These are phyloP conservation scores for Takifugu rubripes DNA, from an alignment of 2,797 vertebrate genomes.

Conservation along the genomic window DNA sequence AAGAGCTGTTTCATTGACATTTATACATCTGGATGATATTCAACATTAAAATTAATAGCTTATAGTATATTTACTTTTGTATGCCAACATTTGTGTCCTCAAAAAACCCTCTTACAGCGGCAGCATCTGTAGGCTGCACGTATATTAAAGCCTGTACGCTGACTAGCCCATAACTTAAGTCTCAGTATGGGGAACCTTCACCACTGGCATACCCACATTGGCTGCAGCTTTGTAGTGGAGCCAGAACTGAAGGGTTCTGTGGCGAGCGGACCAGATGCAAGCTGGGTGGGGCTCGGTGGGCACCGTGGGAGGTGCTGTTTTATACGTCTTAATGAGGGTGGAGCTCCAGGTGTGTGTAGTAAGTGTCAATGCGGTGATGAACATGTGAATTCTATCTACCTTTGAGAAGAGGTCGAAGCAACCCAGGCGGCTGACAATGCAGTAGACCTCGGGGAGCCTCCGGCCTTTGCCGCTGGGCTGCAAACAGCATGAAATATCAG, in stretches of 20 bases:
- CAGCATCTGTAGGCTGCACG: not conserved
- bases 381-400: constrained; percentile 69
- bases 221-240: constrained; percentile 43
- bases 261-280: constrained; percentile 25
- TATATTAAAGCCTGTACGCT: constrained; percentile 22
- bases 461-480: constrained; percentile 91
- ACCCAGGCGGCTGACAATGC: constrained; percentile 95
- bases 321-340: constrained; percentile 4
- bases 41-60: constrained; percentile 11
- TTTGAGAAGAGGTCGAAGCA: constrained; percentile 99
- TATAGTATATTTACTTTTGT: constrained; percentile 3
- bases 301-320: constrained; percentile 16
- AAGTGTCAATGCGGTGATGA: not conserved
- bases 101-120: constrained; percentile 16
- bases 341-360: constrained; percentile 13
- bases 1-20: not conserved
- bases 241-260: constrained; percentile 34
- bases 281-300: constrained; percentile 48
- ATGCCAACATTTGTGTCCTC: constrained; percentile 3
- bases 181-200: constrained; percentile 42
- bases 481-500: constrained; percentile 37
- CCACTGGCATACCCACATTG: constrained; percentile 56
- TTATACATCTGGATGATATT: constrained; percentile 26
- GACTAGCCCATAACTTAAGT: constrained; percentile 39
- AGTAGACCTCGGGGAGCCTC: constrained; percentile 95